Base-by-base conservation (phyloP, 2,113 vertebrate genomes). In the Sturnus vulgaris region DNA sequence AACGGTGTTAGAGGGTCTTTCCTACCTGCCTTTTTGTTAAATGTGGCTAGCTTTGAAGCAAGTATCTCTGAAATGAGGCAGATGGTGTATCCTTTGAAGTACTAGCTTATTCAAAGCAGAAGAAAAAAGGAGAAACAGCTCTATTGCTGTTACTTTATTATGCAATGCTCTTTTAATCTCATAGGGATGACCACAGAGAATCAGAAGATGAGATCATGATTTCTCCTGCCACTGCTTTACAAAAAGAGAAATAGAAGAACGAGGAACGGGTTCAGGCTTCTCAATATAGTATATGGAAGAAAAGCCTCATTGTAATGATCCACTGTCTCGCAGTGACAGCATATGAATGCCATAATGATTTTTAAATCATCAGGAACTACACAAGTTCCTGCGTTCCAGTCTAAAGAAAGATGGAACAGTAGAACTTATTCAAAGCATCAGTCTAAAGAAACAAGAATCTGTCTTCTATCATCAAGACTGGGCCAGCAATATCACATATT, bases 51-150 rank as follows among this genome's bases (percentile, higher is more conserved):
- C 97, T 98, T 97, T 98, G 97, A 97, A 97, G 97, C 49, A 83
- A 72, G 75, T 90, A 55, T 63, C 97, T 98, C 97, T 97, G 97
- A 97, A 97, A 98, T 91, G 90, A 97, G 84, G 95, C 97, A 96
- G 93, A 97, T 96, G 91, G 76, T 75, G 80, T 88, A 92, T 79
- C 78, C 90, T 98, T 98, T 98, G 96, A 98, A 98, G 97, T 93
- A 95, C 20, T 89, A 95, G 89, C 88, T 95, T 95, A 94, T 93
- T 95, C 95, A 97, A 97, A 97, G 97, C 70, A 92, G 79, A 92
- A 92, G 59, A 85, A 61, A 92, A 86, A 70, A 79, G 75, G 33
- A 82, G 52, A 86, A 73, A 84, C 80, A 86, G 83, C 63, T 92
- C 92, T 93, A 95, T 72, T 90, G 88, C 89, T 65, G 87, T 81